phyloP scores from a whole-genome alignment of 2,113 vertebrate genomes.

The Gallinago jamesoni region DNA sequence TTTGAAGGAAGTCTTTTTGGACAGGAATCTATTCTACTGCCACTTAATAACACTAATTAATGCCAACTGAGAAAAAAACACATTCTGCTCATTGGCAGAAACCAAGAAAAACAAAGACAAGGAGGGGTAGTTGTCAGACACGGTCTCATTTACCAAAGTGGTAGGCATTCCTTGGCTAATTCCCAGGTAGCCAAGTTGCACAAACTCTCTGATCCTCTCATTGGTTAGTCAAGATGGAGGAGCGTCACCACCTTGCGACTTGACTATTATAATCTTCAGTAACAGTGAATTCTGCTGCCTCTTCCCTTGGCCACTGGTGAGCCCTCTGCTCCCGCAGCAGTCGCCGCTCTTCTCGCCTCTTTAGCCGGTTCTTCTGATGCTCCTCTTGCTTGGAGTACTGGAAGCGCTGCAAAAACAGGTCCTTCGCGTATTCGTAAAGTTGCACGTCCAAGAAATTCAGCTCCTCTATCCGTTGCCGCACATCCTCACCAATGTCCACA shows the following conservation, averaged over 20 bases:
- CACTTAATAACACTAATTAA: neutral
- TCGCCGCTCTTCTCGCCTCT: conserved; percentile 85
- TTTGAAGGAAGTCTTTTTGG: conserved; percentile 2
- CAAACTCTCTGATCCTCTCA: neutral
- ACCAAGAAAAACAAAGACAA: conserved; percentile 34
- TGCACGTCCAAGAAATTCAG: conserved; percentile 94
- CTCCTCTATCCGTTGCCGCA: conserved; percentile 87
- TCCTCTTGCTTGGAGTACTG: conserved; percentile 90
- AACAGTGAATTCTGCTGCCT: conserved; percentile 66
- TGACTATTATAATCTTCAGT: conserved; percentile 98
- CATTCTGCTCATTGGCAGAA: conserved; percentile 45
- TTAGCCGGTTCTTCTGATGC: conserved; percentile 86
- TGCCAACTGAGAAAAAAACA: conserved; percentile 11
- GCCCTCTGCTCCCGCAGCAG: conserved; percentile 82
- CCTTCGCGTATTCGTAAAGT: conserved; percentile 92
- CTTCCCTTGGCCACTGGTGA: conserved; percentile 76
- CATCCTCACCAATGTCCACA: conserved; percentile 86
- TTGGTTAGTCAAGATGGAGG: neutral
- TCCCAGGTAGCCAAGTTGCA: neutral
- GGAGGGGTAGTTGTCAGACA: neutral
- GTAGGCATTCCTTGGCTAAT: neutral
- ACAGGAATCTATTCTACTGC: neutral
- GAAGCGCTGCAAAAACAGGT: conserved; percentile 95
- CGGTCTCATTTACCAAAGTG: neutral
- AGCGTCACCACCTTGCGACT: conserved; percentile 90